Percentiles rank a stretch among this genome's conserved stretches.
phyloP scores from a whole-genome alignment of 1,140 invertebrate species.

The Telenomus remus region DNA sequence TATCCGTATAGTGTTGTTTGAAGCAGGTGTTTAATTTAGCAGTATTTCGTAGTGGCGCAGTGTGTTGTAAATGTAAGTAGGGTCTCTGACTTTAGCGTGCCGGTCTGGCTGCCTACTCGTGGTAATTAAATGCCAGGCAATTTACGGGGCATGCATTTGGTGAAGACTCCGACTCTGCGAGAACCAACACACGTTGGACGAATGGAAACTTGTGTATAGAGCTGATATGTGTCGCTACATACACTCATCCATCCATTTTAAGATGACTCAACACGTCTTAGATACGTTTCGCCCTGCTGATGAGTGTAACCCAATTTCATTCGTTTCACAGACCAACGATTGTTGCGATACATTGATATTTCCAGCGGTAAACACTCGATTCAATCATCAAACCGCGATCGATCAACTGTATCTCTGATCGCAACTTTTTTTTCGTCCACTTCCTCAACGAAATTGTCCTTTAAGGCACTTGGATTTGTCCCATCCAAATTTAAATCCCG shows the following conservation, averaged over 20 bases:
- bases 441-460: too few relatives aligned
- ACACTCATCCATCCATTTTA: constrained; percentile 61
- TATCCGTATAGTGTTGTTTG: constrained; percentile 48
- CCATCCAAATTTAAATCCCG: too few relatives aligned
- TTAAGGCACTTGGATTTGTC: too few relatives aligned
- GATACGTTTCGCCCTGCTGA: constrained; percentile 45
- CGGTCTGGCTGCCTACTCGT: constrained; percentile 67
- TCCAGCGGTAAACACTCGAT: too few relatives aligned
- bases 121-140: constrained; percentile 72
- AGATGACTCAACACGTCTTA: constrained; percentile 35
- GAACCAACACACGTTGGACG: constrained; percentile 44
- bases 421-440: too few relatives aligned
- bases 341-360: constrained; percentile 3
- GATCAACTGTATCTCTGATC: too few relatives aligned
- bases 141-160: constrained; percentile 68
- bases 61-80: constrained; percentile 57
- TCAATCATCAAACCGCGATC: too few relatives aligned
- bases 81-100: constrained; percentile 66
- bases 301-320: constrained; percentile 62
- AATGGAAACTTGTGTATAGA: constrained; percentile 29
- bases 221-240: constrained; percentile 59
- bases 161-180: constrained; percentile 62
- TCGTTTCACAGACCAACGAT: constrained; percentile 37
- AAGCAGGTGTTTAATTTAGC: constrained; percentile 61
- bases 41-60: constrained; percentile 41